These are phyloP conservation scores for Harpalus rufipes DNA, from an alignment of 2,888 invertebrate species.

Conservation along the genomic window DNA sequence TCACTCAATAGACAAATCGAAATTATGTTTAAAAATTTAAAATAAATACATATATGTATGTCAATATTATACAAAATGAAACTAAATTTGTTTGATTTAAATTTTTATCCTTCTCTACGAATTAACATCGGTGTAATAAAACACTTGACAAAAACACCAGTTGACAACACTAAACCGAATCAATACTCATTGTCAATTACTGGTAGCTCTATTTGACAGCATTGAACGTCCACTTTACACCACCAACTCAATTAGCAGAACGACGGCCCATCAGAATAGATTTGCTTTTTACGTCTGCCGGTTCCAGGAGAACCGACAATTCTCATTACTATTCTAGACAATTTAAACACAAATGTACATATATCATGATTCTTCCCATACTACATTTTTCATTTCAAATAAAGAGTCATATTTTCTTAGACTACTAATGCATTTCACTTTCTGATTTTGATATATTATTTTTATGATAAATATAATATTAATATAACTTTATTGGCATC, in stretches of 20 bases:
- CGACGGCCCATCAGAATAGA: background rate
- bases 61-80: background rate
- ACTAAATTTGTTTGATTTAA: background rate
- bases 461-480: no score
- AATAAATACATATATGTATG: background rate
- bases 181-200: constrained; percentile 3
- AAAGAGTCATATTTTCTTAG: no score
- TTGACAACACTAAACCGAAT: constrained; percentile 5
- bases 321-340: background rate
- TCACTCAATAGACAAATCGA: no score
- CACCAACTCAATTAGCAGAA: background rate
- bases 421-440: no score
- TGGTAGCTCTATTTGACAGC: background rate
- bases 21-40: no score
- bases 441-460: no score
- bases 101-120: background rate
- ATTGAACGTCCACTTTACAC: constrained; percentile 1
- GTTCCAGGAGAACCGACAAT: background rate
- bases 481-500: no score
- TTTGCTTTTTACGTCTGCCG: background rate
- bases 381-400: no score
- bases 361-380: no score
- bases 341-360: background rate
- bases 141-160: background rate
- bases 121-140: background rate